phyloP scores from a whole-genome alignment of 1,140 invertebrate genomes.

The roundworm (Caenorhabditis elegans) region DNA sequence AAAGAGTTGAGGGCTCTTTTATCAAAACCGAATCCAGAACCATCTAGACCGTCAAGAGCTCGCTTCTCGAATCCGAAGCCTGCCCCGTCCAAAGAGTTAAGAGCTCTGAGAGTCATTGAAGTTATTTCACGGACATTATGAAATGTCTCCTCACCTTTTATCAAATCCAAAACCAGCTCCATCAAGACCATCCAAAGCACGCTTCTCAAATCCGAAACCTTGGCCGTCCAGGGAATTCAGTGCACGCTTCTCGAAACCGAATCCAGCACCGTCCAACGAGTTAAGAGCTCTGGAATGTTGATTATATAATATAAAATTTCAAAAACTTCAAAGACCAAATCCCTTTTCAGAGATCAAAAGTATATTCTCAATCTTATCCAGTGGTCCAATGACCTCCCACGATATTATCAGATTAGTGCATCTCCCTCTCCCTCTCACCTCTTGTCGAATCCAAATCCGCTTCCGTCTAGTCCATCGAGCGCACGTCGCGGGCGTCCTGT shows the following conservation, averaged over 20 bases:
- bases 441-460: slow-evolving; percentile 27
- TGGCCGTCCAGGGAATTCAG: neutral
- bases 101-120: neutral
- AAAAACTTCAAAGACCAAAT: neutral
- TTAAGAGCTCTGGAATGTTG: neutral
- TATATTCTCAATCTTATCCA: neutral
- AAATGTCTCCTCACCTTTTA: neutral
- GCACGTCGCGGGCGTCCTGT: slow-evolving; percentile 12
- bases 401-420: neutral
- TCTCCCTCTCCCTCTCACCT: neutral
- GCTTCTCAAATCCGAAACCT: slow-evolving; percentile 29
- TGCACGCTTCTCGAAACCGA: slow-evolving; percentile 35
- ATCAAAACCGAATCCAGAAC: slow-evolving; percentile 18
- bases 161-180: slow-evolving; percentile 17
- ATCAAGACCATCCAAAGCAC: slow-evolving; percentile 27
- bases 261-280: slow-evolving; percentile 15
- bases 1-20: slow-evolving; percentile 19
- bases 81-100: neutral
- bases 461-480: slow-evolving; percentile 30
- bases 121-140: too few species aligned
- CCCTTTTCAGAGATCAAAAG: neutral
- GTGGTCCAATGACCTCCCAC: neutral
- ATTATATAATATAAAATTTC: neutral
- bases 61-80: slow-evolving; percentile 26
- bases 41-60: slow-evolving; percentile 11